phyloP scores from a whole-genome alignment of 1,140 invertebrate genomes.

The Rhagoletis zephyria region DNA sequence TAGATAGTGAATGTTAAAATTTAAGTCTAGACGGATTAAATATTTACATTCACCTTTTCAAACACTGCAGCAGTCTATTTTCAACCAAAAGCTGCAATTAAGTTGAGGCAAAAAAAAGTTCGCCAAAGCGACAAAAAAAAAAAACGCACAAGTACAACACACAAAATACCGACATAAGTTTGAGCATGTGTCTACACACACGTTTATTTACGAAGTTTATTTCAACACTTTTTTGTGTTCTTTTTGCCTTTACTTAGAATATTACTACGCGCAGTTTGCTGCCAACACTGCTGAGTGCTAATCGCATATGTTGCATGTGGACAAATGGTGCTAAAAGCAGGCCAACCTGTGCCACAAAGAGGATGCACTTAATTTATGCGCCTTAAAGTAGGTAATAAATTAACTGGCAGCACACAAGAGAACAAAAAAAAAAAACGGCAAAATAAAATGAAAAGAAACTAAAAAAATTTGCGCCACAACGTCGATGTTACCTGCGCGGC shows the following conservation, averaged over 20 bases:
- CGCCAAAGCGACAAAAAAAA: too few relatives aligned
- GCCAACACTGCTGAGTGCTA: background rate
- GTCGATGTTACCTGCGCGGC: background rate
- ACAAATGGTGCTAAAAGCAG: background rate
- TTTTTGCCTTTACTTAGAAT: background rate
- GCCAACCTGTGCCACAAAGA: background rate
- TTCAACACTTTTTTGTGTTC: too few relatives aligned
- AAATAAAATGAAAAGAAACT: background rate
- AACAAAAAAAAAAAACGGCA: background rate
- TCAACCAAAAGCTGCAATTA: too few relatives aligned
- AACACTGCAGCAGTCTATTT: too few relatives aligned
- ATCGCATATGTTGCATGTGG: slow-evolving; percentile 32
- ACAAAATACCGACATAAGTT: too few relatives aligned
- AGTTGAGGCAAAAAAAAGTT: too few relatives aligned
- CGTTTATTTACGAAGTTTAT: too few relatives aligned
- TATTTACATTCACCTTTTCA: too few relatives aligned
- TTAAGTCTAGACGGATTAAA: too few relatives aligned
- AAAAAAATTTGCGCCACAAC: background rate
- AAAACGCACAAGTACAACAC: too few relatives aligned
- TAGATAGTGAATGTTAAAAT: too few relatives aligned
- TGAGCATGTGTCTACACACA: too few relatives aligned
- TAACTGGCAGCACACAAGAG: background rate
- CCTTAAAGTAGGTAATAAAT: slow-evolving; percentile 45
- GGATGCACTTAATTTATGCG: slow-evolving; percentile 45
- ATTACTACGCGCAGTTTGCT: background rate